Evolutionary conservation across 2,888 invertebrate genomes (phyloP), one percentile per base, ranked within the genome.

Genomic region (Subacronicta megacephala): DNA sequence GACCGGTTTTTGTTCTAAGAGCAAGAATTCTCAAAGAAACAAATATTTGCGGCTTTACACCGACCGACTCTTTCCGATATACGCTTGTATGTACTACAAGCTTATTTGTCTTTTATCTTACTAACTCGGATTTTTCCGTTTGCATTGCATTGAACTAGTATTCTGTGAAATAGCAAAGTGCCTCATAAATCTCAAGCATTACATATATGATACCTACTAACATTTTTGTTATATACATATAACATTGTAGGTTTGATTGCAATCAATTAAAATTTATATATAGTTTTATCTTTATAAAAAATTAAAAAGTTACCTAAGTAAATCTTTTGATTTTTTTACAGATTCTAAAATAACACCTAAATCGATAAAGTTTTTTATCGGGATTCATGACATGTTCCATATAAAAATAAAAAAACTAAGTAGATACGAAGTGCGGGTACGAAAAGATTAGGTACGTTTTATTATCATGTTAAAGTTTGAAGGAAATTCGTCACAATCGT

Each of bases 1-100:
- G n/a, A n/a, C n/a, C n/a, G n/a, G n/a, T 85, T 85, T 85, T 81
- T 73, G 74, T 75, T 74, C 65, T 72, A 75, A 81, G 76, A 81
- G 74, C 72, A 77, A 85, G 80, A 80, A 82, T 77, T 77, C 82
- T 86, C 82, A 78, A 83, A 82, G 84, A 79, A 84, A 81, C 84
- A 87, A 89, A 89, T 89, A 88, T 89, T 89, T 88, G 84, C 78
- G 83, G 84, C 78, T 84, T 83, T 84, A 66, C 79, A 76, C 80
- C 80, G 72, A 57, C 77, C 78, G 72, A 62, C 70, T 76, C 73
- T 61, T 69, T 75, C 74, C 72, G 66, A 65, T 78, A 66, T 62
- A 61, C 53, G 53, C 46, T 60, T 70, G 69, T 65, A 50, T 23
- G 57, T 61, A 60, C 56, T 56, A 68, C 55, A 3, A 72, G 62